Base-by-base conservation (phyloP, 2,888 invertebrate species). In the Drosophila austrosaltans region DNA sequence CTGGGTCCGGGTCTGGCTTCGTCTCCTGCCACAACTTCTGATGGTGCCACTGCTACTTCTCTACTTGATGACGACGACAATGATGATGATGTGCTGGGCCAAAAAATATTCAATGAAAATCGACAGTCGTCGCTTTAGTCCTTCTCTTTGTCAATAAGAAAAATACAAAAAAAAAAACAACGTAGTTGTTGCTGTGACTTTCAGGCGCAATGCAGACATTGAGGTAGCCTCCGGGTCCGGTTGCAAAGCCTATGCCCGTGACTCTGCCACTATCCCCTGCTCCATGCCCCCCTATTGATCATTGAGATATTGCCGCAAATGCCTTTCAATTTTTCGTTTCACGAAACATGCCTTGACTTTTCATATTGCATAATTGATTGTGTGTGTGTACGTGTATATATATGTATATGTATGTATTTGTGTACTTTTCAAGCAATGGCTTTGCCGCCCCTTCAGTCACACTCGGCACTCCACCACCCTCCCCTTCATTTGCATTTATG, bases 321-420 rank as follows among this genome's bases (percentile, higher is more conserved):
- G 77, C 86, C 78, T 83, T 86, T 86, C 82, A 83, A 86, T 83
- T 81, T 83, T 81, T 75, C 70, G 70, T 62, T 60, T 67, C 53
- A 61, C 68, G 83, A 4, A 79, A 79, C 81, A 75, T 68, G 61
- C 72, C 74, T 86, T 86, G 86, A 72, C 78, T 83, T 83, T 86
- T 86, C 79, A 79, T 81, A 82, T 83, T 81, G 83, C 81, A 82
- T 82, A 82, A 82, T 86, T 82, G 82, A 82, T 82, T 86, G 78
- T 81, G 75, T 62, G 75, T 62, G 58, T 65, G 56, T 63, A 25
- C 63, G 39, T 54, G 5, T 56, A 28, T 25, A 20, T 61, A 25
- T 53, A 44, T 44, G 30, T 28, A 40, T 32, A 32, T 6, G 6
- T 28, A 62, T 60, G 36, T 66, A 32, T 73, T 56, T 53, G 63